Evolutionary conservation across 1,140 invertebrate species (phyloP).

Genomic region (Calliphora vicina): DNA sequence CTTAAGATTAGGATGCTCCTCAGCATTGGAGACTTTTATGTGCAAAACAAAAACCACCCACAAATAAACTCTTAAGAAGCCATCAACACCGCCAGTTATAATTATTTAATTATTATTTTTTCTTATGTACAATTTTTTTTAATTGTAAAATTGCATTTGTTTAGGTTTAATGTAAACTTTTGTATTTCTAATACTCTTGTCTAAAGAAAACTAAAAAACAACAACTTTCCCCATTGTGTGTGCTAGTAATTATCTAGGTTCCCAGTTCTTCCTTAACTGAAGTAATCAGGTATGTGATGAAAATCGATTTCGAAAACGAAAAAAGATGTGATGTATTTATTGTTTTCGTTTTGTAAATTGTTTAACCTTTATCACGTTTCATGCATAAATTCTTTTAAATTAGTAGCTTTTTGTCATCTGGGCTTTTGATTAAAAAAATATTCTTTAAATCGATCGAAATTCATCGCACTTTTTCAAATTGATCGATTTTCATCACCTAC

Average conservation of each 20-base stretch:
- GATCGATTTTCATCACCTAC: too few species aligned
- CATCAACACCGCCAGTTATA: constrained; percentile 22
- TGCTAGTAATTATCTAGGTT: not conserved
- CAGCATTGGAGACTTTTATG: not conserved
- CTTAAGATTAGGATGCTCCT: not conserved
- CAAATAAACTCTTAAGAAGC: not conserved
- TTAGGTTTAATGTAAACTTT: constrained; percentile 31
- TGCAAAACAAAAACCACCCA: not conserved
- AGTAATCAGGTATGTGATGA: too few species aligned
- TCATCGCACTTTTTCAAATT: too few species aligned
- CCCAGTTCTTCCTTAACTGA: not conserved
- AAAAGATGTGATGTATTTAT: too few species aligned
- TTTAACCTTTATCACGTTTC: too few species aligned
- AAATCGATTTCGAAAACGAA: too few species aligned
- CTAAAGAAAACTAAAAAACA: not conserved
- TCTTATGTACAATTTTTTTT: not conserved
- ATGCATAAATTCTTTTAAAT: too few species aligned
- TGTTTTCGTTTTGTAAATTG: too few species aligned
- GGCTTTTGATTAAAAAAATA: too few species aligned
- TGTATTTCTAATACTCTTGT: not conserved
- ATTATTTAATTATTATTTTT: not conserved
- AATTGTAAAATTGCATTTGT: constrained; percentile 21
- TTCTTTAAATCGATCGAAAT: too few species aligned
- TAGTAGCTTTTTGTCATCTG: too few species aligned
- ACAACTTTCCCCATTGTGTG: not conserved